Conservation (phyloP, 1,140 invertebrate species). For the Nasonia giraulti region DNA sequence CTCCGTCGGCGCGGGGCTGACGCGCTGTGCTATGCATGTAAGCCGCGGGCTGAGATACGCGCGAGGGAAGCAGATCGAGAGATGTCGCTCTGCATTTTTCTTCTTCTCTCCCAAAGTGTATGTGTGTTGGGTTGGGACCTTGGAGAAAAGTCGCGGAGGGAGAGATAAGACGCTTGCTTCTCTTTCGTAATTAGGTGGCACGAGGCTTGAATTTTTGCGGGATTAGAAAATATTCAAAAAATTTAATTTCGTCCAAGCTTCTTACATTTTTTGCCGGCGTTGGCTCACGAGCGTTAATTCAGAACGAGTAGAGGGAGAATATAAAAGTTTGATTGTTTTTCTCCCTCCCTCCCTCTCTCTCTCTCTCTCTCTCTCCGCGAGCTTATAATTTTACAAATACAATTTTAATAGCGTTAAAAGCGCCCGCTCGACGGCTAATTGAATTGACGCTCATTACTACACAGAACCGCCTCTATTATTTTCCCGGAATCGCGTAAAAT, state of each 20-base stretch:
- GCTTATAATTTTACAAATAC: too few species aligned
- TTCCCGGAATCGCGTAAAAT: neutral
- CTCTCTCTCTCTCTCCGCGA: too few species aligned
- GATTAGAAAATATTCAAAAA: too few species aligned
- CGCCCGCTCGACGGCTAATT: neutral
- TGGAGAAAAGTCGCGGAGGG: neutral
- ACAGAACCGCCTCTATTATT: neutral
- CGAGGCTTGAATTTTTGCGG: too few species aligned
- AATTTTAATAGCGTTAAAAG: too few species aligned
- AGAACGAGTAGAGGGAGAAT: neutral
- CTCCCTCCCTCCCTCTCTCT: too few species aligned
- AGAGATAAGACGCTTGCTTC: neutral
- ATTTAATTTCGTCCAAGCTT: too few species aligned
- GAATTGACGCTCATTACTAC: neutral
- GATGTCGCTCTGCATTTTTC: slow-evolving; percentile 1
- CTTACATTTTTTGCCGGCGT: too few species aligned
- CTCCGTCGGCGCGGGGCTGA: neutral
- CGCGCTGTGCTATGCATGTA: neutral
- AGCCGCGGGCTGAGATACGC: neutral
- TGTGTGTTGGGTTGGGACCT: too few species aligned
- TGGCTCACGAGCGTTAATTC: too few species aligned
- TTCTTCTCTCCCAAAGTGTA: neutral
- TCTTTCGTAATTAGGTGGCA: neutral
- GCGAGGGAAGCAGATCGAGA: neutral
- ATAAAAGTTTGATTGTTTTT: neutral